Evolutionary conservation across 2,797 vertebrate genomes (phyloP).

Genomic region (Lepidocolaptes lacrymiger): DNA sequence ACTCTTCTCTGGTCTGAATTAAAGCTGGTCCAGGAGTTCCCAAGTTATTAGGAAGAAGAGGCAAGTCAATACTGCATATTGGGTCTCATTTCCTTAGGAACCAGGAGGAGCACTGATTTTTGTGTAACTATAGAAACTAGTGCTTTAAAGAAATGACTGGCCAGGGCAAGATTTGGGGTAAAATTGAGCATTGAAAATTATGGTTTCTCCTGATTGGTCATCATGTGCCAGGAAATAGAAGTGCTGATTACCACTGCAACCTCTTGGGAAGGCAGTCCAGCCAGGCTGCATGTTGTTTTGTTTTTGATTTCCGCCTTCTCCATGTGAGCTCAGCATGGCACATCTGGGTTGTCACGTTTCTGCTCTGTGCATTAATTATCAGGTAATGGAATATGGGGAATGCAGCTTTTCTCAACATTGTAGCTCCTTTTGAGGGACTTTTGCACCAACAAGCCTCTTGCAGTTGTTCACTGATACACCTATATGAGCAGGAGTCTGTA

Average conservation of each 20-base stretch:
- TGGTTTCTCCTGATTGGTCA: background rate
- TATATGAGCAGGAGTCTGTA: background rate
- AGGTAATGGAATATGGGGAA: background rate
- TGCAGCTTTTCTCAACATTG: background rate
- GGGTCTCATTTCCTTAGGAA: background rate
- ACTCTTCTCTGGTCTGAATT: background rate
- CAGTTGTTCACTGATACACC: background rate
- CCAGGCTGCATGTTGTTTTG: slow-evolving; percentile 1
- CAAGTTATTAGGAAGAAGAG: background rate
- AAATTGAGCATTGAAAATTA: background rate
- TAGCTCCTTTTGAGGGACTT: background rate
- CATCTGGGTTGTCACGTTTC: background rate
- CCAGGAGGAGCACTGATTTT: background rate
- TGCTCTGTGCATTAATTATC: background rate
- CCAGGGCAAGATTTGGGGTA: background rate
- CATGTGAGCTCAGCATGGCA: background rate
- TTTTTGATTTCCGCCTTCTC: slow-evolving; percentile 4
- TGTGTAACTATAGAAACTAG: background rate
- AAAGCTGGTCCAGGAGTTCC: background rate
- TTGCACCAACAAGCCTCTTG: background rate
- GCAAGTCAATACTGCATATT: accelerated
- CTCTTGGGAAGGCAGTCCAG: background rate
- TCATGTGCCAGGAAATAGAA: background rate
- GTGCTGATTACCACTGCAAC: background rate
- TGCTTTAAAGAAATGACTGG: background rate